A percentile compares a stretch with the other conserved stretches of the same genome.
Evolutionary conservation across 1,140 invertebrate genomes (phyloP).

Genomic region (Eufriesea mexicana): DNA sequence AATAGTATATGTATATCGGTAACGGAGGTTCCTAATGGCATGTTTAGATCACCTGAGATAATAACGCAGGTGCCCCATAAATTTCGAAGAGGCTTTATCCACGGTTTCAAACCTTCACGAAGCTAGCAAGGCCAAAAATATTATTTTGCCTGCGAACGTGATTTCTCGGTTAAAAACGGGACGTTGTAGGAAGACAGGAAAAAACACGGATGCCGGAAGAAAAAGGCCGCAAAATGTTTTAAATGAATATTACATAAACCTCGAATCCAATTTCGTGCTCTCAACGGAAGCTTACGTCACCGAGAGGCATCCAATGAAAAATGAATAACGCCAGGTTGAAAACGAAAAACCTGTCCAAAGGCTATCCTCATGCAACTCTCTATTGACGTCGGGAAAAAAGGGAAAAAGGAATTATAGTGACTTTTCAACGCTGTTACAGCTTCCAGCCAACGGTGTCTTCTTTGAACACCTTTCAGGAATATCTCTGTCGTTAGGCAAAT

Average conservation of each 20-base stretch:
- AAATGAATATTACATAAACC: constrained; percentile 14
- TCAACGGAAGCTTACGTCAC: not conserved
- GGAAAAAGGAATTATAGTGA: not conserved
- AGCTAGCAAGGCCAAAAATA: not conserved
- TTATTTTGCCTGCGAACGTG: not conserved
- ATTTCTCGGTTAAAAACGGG: not conserved
- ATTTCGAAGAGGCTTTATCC: not conserved
- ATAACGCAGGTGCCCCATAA: not conserved
- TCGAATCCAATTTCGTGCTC: not conserved
- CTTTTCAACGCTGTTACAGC: constrained; percentile 20
- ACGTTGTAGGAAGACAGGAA: too few species aligned
- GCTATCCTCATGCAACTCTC: not conserved
- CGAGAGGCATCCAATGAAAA: not conserved
- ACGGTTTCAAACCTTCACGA: not conserved
- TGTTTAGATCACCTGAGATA: too few species aligned
- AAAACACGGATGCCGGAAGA: too few species aligned
- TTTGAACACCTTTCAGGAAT: constrained; percentile 2
- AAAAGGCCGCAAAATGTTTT: not conserved
- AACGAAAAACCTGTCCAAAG: not conserved
- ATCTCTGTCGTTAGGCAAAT: constrained; percentile 71
- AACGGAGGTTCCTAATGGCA: too few species aligned
- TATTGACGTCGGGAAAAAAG: not conserved
- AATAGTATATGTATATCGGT: too few species aligned
- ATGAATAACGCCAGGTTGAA: not conserved
- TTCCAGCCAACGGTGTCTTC: too few species aligned